Evolutionary conservation across 2,797 vertebrate species (phyloP), one percentile per base, ranked within the genome.

Genomic region (Aselliscus stoliczkanus): DNA sequence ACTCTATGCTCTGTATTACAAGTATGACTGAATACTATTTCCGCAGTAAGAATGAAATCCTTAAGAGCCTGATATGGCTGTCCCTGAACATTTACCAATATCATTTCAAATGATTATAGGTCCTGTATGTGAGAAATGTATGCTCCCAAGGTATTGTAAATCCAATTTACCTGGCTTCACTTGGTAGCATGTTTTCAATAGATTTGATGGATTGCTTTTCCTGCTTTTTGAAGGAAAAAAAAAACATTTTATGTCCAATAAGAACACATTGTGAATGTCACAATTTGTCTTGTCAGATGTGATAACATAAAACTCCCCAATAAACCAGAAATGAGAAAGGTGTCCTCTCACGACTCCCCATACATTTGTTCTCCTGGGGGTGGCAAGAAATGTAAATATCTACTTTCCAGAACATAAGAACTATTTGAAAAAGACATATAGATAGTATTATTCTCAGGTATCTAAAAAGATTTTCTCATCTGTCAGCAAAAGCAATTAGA

Each of bases 21-120:
- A 75, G 20, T 56, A 39, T 42, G 42, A 88, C 62, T 90, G 76
- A 90, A 93, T 84, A 50, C 50, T 72, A 94, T 95, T 96, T 94
- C 39, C 93, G 88, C 27, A 65, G 76, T 70, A 77, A 96, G 64
- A 90, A 81, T 81, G 27, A 93, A 88, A 79, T 94, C 82, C 72
- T 93, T 37, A 62, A 88, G 69, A 60, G 62, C 89, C 9, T 80
- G 37, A 44, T 62, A 60, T 1, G 87, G 67, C 76, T 93, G 34
- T 83, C 44, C 44, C 77, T 93, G 69, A 92, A 77, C 39, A 72
- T 90, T 95, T 82, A 77, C 37, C 76, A 70, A 44, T 7, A 70
- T 44, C 44, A 44, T 90, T 79, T 95, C 84, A 95, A 93, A 92
- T 39, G 73, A 73, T 69, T 82, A 54, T 75, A 75, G 65, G 76